These are phyloP conservation scores for Tapera naevia DNA, from an alignment of 2,797 vertebrate genomes.

Conservation along the genomic window DNA sequence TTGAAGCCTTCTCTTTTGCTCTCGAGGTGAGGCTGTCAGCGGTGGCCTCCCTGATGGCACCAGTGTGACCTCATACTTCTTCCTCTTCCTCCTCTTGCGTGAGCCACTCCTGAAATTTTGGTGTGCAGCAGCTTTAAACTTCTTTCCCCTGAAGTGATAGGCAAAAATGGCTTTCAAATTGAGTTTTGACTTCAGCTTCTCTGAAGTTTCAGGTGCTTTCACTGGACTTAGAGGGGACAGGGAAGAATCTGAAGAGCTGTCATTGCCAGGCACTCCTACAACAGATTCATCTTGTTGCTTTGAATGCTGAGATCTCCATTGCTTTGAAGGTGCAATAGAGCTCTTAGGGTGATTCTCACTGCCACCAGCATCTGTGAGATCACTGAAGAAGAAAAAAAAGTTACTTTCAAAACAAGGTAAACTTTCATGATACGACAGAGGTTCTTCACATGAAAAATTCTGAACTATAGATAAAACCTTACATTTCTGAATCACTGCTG, in stretches of 20 bases:
- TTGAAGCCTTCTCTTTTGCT: neutral
- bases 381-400: conserved; percentile 7
- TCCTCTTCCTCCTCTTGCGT: neutral
- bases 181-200: conserved; percentile 14
- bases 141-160: conserved; percentile 53
- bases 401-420: neutral
- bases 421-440: neutral
- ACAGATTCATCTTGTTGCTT: neutral
- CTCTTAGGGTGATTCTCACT: conserved; percentile 20
- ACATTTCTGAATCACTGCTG: conserved; percentile 44
- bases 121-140: conserved; percentile 6
- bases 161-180: conserved; percentile 74
- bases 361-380: neutral
- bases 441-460: too few relatives aligned
- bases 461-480: neutral
- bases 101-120: neutral
- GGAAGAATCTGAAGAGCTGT: conserved; percentile 60
- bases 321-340: neutral
- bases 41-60: neutral
- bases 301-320: neutral
- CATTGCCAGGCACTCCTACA: neutral
- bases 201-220: neutral
- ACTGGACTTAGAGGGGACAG: neutral
- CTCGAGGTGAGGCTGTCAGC: neutral
- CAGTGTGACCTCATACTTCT: neutral